Evolutionary conservation across 92 coral and sea anemone genomes (phyloP).

Genomic region (Chrysogorgia sp.): DNA sequence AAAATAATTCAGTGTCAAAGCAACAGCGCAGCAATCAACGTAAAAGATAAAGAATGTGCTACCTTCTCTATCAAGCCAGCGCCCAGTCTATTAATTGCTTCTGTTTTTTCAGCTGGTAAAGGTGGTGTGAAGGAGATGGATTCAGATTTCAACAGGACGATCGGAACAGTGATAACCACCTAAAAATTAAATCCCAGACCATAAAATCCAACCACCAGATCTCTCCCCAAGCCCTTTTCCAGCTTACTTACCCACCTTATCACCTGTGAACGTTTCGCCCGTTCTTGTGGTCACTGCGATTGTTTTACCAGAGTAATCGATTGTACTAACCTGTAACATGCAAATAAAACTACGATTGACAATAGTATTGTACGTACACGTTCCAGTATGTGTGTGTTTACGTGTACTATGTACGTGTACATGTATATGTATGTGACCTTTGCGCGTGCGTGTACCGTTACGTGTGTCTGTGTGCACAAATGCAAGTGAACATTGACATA

Average conservation of each 20-base stretch:
- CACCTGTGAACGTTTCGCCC: conserved; percentile 66
- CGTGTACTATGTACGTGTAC: too few relatives aligned
- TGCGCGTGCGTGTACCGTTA: too few relatives aligned
- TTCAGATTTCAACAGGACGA: conserved; percentile 79
- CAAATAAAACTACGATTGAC: neutral
- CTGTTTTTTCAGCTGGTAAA: conserved; percentile 67
- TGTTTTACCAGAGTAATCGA: conserved; percentile 65
- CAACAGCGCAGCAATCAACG: too few relatives aligned
- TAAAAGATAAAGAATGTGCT: too few relatives aligned
- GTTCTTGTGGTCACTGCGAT: conserved; percentile 61
- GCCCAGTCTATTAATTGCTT: conserved; percentile 82
- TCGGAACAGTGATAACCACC: conserved; percentile 91
- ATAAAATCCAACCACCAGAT: neutral
- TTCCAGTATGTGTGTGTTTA: too few relatives aligned
- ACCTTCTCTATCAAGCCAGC: conserved; percentile 99
- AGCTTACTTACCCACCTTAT: conserved; percentile 64
- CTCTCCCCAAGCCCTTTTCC: neutral
- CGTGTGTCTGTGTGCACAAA: too few relatives aligned
- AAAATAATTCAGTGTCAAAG: too few relatives aligned
- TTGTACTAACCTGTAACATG: conserved; percentile 65
- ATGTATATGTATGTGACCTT: too few relatives aligned
- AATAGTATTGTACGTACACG: too few relatives aligned
- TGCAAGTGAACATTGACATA: too few relatives aligned
- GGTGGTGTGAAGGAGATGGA: conserved; percentile 76
- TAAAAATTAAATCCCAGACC: conserved; percentile 27